Base-by-base conservation (phyloP, 2,797 vertebrate species). In the Amazona finschi region DNA sequence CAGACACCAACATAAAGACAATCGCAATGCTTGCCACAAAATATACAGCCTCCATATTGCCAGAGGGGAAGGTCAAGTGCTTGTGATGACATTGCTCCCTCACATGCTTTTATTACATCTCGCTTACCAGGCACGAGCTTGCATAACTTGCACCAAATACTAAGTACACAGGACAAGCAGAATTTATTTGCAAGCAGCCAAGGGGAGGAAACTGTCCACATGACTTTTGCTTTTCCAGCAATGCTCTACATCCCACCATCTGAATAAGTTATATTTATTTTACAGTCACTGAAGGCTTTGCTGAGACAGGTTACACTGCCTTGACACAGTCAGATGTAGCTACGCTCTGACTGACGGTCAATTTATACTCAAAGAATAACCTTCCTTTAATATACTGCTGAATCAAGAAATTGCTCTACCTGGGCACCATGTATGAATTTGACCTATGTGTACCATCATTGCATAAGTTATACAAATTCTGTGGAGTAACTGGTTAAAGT, bases 11-110 rank as follows among this genome's bases (percentile, higher is more conserved):
- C 46, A 65, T 80, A 79, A 90, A 91, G 81, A 76, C 64, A 90
- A 85, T 44, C 4, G 18, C 77, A 67, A 87, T 28, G 47, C 77
- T 90, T 76, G 61, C 81, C 44, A 77, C 94, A 90, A 94, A 93
- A 95, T 94, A 95, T 94, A 96, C 90, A 90, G 66, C 85, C 77
- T 85, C 88, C 95, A 92, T 88, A 87, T 61, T 80, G 91, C 95
- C 8, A 0, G 85, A 83, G 94, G 89, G 93, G 86, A 95, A 93
- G 92, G 95, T 95, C 93, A 93, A 96, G 96, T 94, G 93, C 81
- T 90, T 90, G 92, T 53, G 90, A 95, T 94, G 92, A 94, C 93
- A 95, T 90, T 93, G 93, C 93, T 97, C 89, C 75, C 90, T 94
- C 79, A 4, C 81, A 77, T 89, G 69, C 84, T 89, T 96, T 95